These are phyloP conservation scores for Cygnus buccinator DNA, from an alignment of 2,113 vertebrate species.

Conservation along the genomic window DNA sequence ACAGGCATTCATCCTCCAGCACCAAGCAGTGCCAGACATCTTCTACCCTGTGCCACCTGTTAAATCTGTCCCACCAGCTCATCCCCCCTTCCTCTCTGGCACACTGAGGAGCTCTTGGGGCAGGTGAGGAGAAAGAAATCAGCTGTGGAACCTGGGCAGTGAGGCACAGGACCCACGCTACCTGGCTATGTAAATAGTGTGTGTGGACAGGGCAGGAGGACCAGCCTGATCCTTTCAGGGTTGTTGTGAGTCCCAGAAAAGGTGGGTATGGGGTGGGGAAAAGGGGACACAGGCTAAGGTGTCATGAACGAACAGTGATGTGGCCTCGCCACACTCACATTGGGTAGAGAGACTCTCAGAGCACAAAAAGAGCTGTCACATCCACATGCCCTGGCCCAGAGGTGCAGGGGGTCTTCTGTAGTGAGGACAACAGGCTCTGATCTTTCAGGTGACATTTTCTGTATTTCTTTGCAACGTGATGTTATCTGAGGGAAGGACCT, in stretches of 20 bases:
- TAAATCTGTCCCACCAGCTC: neutral
- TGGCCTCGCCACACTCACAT: neutral
- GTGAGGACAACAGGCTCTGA: neutral
- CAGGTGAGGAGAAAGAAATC: neutral
- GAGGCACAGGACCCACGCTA: neutral
- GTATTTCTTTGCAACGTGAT: neutral
- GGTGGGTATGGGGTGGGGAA: neutral
- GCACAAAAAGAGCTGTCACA: neutral
- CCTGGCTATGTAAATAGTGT: neutral
- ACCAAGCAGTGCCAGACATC: neutral
- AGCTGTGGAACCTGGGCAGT: neutral
- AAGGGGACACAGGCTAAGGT: neutral
- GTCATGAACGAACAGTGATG: neutral
- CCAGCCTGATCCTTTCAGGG: neutral
- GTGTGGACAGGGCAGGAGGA: neutral
- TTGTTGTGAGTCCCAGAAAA: neutral
- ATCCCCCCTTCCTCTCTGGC: neutral
- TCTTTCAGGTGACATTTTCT: accelerated
- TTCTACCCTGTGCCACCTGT: neutral
- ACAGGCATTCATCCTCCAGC: neutral
- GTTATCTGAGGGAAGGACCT: neutral
- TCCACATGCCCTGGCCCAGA: neutral
- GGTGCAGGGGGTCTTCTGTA: neutral
- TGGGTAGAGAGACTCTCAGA: neutral
- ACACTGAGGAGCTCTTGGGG: accelerated